phyloP scores from a whole-genome alignment of 2,797 vertebrate genomes.

The Bradypodion ventrale region DNA sequence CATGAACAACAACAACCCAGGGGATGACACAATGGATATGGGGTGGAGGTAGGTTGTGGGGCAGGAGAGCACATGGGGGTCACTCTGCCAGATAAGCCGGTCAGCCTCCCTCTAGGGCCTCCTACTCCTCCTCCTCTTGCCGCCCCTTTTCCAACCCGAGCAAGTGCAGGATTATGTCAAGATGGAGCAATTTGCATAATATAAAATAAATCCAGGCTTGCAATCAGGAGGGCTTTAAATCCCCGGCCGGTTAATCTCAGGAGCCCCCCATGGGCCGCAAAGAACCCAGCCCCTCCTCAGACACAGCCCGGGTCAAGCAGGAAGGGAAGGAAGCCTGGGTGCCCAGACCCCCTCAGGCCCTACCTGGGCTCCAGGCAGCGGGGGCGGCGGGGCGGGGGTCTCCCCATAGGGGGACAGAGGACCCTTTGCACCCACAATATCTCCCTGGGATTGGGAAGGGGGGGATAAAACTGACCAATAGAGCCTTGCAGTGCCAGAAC shows the following conservation, averaged over 20 bases:
- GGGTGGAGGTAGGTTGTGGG: background rate
- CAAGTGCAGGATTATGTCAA: conserved; percentile 15
- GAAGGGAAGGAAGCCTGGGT: too few relatives aligned
- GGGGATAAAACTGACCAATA: too few relatives aligned
- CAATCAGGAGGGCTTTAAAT: conserved; percentile 19
- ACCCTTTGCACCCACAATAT: too few relatives aligned
- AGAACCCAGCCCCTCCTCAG: too few relatives aligned
- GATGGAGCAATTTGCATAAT: conserved; percentile 10
- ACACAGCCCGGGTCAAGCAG: too few relatives aligned
- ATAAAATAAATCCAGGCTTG: conserved; percentile 28
- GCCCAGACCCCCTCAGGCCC: too few relatives aligned
- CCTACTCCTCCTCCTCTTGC: background rate
- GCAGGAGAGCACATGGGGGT: background rate
- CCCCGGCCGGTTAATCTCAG: conserved; percentile 16
- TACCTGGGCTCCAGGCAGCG: too few relatives aligned
- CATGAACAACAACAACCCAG: too few relatives aligned
- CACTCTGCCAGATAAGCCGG: background rate
- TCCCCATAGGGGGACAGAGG: too few relatives aligned
- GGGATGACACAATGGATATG: background rate
- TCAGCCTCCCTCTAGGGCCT: background rate
- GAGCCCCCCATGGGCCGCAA: background rate
- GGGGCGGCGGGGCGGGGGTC: too few relatives aligned
- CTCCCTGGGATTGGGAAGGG: too few relatives aligned
- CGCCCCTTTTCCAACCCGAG: background rate
- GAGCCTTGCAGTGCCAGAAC: too few relatives aligned